Percentiles rank a stretch among this genome's conserved stretches.
Conservation (phyloP, 2,888 invertebrate genomes). For the Stictocephala bisonia region DNA sequence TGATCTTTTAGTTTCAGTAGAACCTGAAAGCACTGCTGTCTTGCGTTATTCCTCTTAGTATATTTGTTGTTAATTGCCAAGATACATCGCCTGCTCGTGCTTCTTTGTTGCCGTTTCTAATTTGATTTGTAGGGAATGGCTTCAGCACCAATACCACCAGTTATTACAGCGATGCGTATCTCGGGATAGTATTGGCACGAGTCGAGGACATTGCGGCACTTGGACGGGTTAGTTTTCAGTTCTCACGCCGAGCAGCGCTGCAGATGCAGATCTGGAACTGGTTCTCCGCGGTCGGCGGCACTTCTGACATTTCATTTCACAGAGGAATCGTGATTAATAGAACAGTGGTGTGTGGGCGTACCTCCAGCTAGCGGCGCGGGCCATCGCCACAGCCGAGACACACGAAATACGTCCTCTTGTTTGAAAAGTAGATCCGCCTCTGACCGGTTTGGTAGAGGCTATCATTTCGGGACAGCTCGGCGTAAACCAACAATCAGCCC, state of each 20-base stretch:
- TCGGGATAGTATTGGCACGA: too few relatives aligned
- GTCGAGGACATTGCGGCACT: too few relatives aligned
- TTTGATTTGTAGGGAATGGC: too few relatives aligned
- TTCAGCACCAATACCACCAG: too few relatives aligned
- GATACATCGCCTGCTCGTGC: too few relatives aligned
- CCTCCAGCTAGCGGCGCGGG: constrained; percentile 33
- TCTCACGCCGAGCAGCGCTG: constrained; percentile 15
- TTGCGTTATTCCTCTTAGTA: too few relatives aligned
- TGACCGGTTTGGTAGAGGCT: neutral
- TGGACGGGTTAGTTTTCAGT: too few relatives aligned
- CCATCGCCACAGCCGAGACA: constrained; percentile 17
- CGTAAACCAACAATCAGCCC: neutral
- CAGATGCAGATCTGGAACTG: constrained; percentile 30
- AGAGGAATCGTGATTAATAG: constrained; percentile 37
- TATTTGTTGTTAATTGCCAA: too few relatives aligned
- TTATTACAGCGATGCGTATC: too few relatives aligned
- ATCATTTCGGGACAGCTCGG: neutral
- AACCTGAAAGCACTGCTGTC: too few relatives aligned
- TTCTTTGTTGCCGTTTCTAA: too few relatives aligned
- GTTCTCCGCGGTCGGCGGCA: constrained; percentile 36
- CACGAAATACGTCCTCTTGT: constrained; percentile 29
- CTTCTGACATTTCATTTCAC: constrained; percentile 40
- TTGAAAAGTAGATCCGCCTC: constrained; percentile 31
- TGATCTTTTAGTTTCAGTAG: too few relatives aligned
- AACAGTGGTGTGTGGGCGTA: constrained; percentile 43